phyloP scores from a whole-genome alignment of 2,113 vertebrate genomes.

The Hippolais icterina region DNA sequence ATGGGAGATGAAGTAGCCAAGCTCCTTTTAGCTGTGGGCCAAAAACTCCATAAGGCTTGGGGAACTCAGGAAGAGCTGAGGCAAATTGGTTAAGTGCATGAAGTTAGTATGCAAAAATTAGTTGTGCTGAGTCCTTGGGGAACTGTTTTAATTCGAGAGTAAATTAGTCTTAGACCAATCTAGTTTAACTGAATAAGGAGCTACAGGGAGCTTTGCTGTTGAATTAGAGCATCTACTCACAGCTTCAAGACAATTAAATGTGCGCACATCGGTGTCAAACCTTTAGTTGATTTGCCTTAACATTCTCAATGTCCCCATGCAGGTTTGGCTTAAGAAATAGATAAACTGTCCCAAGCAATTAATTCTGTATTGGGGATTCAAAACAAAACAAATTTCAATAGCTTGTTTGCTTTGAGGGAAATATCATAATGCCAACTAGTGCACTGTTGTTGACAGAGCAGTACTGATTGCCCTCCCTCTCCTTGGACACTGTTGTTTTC shows the following conservation, averaged over 20 bases:
- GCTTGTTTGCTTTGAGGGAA: not conserved
- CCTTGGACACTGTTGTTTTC: not conserved
- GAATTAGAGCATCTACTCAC: constrained; percentile 35
- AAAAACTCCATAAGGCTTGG: not conserved
- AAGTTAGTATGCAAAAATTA: constrained; percentile 7
- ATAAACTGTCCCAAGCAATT: constrained; percentile 1
- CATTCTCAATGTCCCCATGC: not conserved
- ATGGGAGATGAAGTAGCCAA: not conserved
- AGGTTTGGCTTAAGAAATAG: not conserved
- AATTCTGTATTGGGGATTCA: not conserved
- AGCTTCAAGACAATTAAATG: constrained; percentile 26
- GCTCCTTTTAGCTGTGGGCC: not conserved
- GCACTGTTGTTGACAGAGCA: not conserved
- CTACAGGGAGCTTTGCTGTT: constrained; percentile 25
- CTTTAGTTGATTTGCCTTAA: not conserved
- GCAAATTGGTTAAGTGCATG: not conserved
- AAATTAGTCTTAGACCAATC: constrained; percentile 33
- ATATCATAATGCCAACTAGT: not conserved
- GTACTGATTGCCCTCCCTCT: not conserved
- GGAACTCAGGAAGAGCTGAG: not conserved
- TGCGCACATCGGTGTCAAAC: not conserved
- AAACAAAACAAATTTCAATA: not conserved
- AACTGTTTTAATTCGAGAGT: constrained; percentile 34
- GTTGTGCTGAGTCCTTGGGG: constrained; percentile 4
- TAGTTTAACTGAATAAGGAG: constrained; percentile 44